A percentile compares a stretch with the other conserved stretches of the same genome.
phyloP scores from a whole-genome alignment of 1,140 invertebrate species.

The Octopus bimaculoides region DNA sequence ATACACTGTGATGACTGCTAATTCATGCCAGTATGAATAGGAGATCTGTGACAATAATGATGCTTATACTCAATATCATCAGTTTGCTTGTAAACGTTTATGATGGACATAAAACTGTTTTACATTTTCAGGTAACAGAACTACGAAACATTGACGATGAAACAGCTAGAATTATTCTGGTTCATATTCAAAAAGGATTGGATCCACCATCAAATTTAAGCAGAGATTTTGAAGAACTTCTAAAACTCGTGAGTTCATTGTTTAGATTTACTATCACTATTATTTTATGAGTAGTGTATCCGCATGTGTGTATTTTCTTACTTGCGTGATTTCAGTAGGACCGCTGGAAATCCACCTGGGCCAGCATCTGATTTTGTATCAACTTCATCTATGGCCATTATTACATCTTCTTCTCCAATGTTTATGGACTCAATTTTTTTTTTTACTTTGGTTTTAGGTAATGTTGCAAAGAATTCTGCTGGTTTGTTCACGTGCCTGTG shows the following conservation, averaged over 20 bases:
- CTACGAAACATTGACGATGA: conserved; percentile 83
- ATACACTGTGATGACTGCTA: too few relatives aligned
- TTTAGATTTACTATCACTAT: not conserved
- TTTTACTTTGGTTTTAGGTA: too few relatives aligned
- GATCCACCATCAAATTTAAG: conserved; percentile 73
- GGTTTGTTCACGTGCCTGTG: too few relatives aligned
- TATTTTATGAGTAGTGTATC: too few relatives aligned
- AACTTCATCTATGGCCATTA: too few relatives aligned
- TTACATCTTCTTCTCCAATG: too few relatives aligned
- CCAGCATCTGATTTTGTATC: not conserved
- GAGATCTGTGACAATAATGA: too few relatives aligned
- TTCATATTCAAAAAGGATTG: conserved; percentile 75
- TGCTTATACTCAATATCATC: too few relatives aligned
- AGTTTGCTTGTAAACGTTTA: too few relatives aligned
- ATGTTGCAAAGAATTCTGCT: too few relatives aligned
- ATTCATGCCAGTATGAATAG: too few relatives aligned
- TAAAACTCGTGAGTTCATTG: conserved; percentile 62
- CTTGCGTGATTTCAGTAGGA: not conserved
- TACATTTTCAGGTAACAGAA: conserved; percentile 65
- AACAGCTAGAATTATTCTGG: conserved; percentile 76
- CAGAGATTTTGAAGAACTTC: conserved; percentile 79
- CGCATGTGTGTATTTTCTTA: not conserved
- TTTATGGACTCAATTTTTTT: too few relatives aligned
- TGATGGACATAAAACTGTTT: not conserved
- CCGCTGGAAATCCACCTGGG: not conserved